A percentile compares a stretch with the other conserved stretches of the same genome.
These are phyloP conservation scores for Tanypteryx hageni DNA, from an alignment of 2,888 invertebrate genomes.

Conservation along the genomic window DNA sequence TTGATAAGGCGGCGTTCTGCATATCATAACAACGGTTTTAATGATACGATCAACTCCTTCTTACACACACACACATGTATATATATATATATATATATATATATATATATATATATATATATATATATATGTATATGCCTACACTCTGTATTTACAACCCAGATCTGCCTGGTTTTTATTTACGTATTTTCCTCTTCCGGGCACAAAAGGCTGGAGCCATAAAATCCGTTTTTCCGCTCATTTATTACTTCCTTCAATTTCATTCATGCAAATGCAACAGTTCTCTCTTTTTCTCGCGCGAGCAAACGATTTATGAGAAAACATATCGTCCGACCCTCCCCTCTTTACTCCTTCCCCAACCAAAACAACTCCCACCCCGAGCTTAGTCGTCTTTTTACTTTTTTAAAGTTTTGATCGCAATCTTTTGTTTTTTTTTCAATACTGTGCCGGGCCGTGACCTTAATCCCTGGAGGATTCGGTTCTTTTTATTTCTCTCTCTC, in stretches of 20 bases:
- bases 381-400: background rate
- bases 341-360: background rate
- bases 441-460: no score
- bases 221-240: constrained; percentile 15
- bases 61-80: no score
- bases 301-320: constrained; percentile 23
- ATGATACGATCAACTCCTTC: constrained; percentile 19
- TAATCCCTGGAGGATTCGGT: no score
- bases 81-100: background rate
- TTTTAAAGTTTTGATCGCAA: constrained; percentile 5
- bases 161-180: background rate
- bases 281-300: background rate
- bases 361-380: background rate
- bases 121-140: constrained; percentile 6
- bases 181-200: background rate
- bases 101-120: background rate
- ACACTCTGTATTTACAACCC: constrained; percentile 16
- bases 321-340: background rate
- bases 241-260: constrained; percentile 47
- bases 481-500: no score
- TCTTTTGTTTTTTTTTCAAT: background rate
- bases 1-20: constrained; percentile 33
- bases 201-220: constrained; percentile 27
- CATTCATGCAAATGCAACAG: constrained; percentile 49
- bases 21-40: background rate